Evolutionary conservation across 1,140 invertebrate genomes (phyloP), one percentile per base, ranked within the genome.

Genomic region (Drosophila orosa): DNA sequence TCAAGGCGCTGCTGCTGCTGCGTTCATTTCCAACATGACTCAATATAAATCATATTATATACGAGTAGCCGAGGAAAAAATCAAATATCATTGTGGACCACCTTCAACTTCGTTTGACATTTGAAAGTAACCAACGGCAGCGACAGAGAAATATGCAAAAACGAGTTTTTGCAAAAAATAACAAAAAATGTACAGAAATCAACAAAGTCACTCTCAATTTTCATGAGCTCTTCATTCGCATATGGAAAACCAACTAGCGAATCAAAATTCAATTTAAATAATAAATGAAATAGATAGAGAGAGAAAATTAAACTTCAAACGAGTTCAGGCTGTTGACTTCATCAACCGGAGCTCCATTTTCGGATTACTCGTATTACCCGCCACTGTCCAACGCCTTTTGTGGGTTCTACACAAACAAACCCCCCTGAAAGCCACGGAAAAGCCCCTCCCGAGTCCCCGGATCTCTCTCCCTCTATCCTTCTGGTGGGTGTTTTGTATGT

Each of bases 31-130:
- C 60, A 84, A 71, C 76, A 79, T 87, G 83, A 87, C 83, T 86
- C 78, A 87, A 86, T 87, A 82, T 79, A 86, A 78, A 85, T 85
- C 78, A 85, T 78, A 80, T 48, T 66, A 45, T 50, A 69, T 27
- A 17, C 39, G 65, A 35, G 65, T 39, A 17, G 67, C 31, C 17
- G 40, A 55, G 42, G 33, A 57, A 71, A 57, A 71, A 57, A 56
- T 71, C 67, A 78, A 78, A 76, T 87, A 79, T 74, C 67, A 86
- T 68, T 81, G 82, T 62, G 74, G 79, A 78, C 83, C 84, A 89
- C 84, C 84, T 89, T 89, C 84, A 89, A 89, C 84, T 89, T 76
- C 74, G 59, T 75, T 89, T 89, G 84, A 84, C 84, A 89, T 89
- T 89, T 89, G 84, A 89, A 89, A 89, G 84, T 89, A 74, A 80